Percentiles rank a stretch among this genome's conserved stretches.
Evolutionary conservation across 2,113 vertebrate genomes (phyloP).

Genomic region (Lophotis ruficrista): DNA sequence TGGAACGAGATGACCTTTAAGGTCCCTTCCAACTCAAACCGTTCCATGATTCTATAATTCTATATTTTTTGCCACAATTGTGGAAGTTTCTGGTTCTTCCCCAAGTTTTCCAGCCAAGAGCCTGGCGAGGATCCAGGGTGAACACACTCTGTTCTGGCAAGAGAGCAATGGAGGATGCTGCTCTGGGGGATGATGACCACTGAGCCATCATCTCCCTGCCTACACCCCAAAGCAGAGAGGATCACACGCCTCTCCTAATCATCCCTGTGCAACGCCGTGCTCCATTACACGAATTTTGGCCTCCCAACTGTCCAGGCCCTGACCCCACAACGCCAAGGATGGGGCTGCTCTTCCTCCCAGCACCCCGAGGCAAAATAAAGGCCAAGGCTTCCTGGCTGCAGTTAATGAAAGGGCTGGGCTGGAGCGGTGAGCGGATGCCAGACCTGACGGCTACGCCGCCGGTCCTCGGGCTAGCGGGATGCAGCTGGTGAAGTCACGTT

Average conservation of each 20-base stretch:
- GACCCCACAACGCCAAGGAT: not conserved
- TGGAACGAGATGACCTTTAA: too few species aligned
- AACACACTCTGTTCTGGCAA: not conserved
- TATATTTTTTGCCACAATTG: rapidly evolving
- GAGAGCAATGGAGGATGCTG: not conserved
- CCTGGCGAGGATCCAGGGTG: not conserved
- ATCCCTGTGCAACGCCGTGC: not conserved
- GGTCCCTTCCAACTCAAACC: too few species aligned
- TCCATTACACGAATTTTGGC: not conserved
- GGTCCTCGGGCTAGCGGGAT: not conserved
- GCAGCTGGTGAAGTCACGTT: not conserved
- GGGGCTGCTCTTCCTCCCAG: not conserved
- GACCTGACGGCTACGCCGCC: not conserved
- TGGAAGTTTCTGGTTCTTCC: not conserved
- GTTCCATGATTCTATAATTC: too few species aligned
- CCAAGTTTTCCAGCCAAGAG: not conserved
- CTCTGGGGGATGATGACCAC: not conserved
- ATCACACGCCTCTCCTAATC: not conserved
- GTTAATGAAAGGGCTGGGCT: not conserved
- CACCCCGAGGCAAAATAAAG: not conserved
- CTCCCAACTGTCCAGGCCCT: not conserved
- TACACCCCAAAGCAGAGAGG: not conserved
- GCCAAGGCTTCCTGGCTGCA: not conserved
- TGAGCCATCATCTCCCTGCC: not conserved
- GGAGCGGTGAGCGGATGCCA: rapidly evolving